These are phyloP conservation scores for Enteromius mattozi DNA, from an alignment of 2,797 vertebrate genomes.

Conservation along the genomic window DNA sequence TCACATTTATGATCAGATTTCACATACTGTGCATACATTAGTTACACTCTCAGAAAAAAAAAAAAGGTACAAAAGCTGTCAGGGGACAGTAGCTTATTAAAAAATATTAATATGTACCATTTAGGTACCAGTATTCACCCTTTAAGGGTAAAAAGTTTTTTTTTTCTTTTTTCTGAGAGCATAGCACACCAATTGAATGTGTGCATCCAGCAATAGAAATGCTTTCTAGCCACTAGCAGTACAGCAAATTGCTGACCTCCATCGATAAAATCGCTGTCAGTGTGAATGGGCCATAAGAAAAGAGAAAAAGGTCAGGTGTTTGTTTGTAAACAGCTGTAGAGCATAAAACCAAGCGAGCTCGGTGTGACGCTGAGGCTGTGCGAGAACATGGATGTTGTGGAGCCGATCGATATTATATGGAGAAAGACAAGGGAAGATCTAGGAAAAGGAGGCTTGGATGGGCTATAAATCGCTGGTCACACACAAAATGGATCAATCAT, in stretches of 20 bases:
- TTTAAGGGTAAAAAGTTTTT: neutral
- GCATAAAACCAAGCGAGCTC: neutral
- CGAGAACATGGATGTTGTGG: neutral
- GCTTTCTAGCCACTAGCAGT: neutral
- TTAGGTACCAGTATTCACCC: too few relatives aligned
- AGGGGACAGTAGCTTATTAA: neutral
- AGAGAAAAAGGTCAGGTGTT: constrained; percentile 28
- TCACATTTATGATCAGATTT: neutral
- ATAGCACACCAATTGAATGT: too few relatives aligned
- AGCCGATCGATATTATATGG: constrained; percentile 65
- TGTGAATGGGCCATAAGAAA: neutral
- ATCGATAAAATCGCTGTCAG: neutral
- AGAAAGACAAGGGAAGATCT: constrained; percentile 33
- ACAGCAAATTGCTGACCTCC: neutral
- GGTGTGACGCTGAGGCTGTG: neutral
- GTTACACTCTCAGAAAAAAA: neutral
- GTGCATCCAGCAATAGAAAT: neutral
- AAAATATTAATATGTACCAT: neutral
- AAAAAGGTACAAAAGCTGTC: neutral
- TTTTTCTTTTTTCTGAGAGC: neutral
- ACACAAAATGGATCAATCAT: constrained; percentile 69
- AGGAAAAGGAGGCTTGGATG: constrained; percentile 29
- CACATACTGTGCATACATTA: neutral
- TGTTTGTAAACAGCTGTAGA: constrained; percentile 32
- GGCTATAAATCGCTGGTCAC: constrained; percentile 63